phyloP scores from a whole-genome alignment of 2,797 vertebrate species.

The Tokudaia tokunoshimensis region DNA sequence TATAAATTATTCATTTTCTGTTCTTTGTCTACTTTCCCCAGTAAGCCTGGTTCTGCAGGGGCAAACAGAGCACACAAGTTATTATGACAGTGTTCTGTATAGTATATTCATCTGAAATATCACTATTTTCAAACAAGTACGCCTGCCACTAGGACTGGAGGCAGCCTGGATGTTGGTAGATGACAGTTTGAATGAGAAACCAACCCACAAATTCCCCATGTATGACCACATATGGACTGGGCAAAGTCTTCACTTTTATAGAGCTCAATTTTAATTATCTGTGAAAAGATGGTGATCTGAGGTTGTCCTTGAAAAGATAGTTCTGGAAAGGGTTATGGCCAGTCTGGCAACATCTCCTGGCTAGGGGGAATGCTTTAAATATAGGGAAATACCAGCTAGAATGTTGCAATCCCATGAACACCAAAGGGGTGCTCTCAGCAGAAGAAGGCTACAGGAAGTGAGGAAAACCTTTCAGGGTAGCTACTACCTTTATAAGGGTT shows the following conservation, averaged over 20 bases:
- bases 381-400: background rate
- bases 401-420: background rate
- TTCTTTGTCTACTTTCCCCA: constrained; percentile 70
- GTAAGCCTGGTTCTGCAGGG: constrained; percentile 65
- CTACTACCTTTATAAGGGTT: background rate
- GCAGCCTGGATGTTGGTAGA: background rate
- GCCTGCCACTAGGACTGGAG: background rate
- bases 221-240: background rate
- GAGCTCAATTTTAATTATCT: background rate
- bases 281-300: background rate
- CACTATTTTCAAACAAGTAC: background rate
- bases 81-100: background rate
- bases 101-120: background rate
- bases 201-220: background rate
- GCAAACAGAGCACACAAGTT: constrained; percentile 56
- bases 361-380: background rate
- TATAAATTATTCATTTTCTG: constrained; percentile 80
- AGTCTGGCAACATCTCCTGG: background rate
- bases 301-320: background rate
- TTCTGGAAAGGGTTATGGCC: background rate
- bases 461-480: background rate
- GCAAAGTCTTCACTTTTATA: background rate
- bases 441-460: background rate
- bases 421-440: background rate
- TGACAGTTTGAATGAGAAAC: background rate